Base-by-base conservation (phyloP, 1,140 invertebrate species). In the Dendrolimus punctatus region DNA sequence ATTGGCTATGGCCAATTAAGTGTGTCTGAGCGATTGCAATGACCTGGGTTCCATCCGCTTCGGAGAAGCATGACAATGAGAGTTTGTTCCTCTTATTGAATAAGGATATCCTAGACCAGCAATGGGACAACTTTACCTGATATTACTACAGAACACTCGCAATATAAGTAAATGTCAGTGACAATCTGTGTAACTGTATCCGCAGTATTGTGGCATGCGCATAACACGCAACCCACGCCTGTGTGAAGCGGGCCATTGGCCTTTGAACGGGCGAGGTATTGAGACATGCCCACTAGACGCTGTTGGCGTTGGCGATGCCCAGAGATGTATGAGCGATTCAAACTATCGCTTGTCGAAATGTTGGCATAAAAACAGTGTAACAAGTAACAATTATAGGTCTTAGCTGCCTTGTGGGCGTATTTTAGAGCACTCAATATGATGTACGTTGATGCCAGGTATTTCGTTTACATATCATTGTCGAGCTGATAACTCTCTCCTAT, bases 201-300 rank as follows among this genome's bases (percentile, higher is more conserved):
- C 53, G 63, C 53, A 44, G 53, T 62, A 59, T 65, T 67, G 61
- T 57, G 62, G 55, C 57, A 59, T 59, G 62, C 62, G 60, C 65
- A 68, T 69, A 71, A 71, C 68, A 58, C 49, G 52, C 68, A 61
- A 64, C 77, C 72, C 64, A 78, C 75, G 72, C 74, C 51, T 59
- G 49, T 57, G 58, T 56, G 56, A 77, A 71, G 57, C 66, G 59
- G 71, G 75, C 71, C 71, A 75, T 73, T 58, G 72, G 68, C 75
- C 75, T 71, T 59, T 67, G 60, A 65, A 62, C 60, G 55, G 56
- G 64, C 62, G 58, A 66, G 60, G 58, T 65, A 64, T 64, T 60
- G 68, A 55, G 52, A 51, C 56, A 49, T 64, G 63, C 23, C 23
- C 23, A 23, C 1, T 23, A 23, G 23, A 23, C 23, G 3, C 3